Conservation (phyloP, 2,888 invertebrate genomes). For the Muscina levida region DNA sequence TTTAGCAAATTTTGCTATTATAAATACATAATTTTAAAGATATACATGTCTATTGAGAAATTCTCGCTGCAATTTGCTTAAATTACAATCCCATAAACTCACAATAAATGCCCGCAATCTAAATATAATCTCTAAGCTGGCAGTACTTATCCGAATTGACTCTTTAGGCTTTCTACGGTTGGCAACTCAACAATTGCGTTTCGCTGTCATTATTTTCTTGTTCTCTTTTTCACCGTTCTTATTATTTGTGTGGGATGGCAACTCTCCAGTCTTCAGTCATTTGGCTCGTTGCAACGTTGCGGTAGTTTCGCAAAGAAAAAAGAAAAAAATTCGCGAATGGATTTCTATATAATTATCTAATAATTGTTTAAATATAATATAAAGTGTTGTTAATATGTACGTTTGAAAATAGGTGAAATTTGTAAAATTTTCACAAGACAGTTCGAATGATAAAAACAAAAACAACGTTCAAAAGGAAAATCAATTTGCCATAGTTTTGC, state of each 20-base stretch:
- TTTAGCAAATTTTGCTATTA: too few relatives aligned
- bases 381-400: constrained; percentile 47
- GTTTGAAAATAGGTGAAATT: constrained; percentile 61
- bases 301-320: constrained; percentile 64
- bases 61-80: too few relatives aligned
- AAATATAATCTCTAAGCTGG: too few relatives aligned
- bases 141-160: too few relatives aligned
- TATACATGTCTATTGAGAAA: too few relatives aligned
- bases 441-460: background rate
- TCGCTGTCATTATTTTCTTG: too few relatives aligned
- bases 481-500: constrained; percentile 48
- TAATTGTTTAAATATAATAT: constrained; percentile 53
- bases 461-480: constrained; percentile 5
- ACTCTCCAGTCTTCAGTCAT: constrained; percentile 52
- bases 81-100: too few relatives aligned
- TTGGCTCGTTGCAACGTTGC: constrained; percentile 65
- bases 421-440: constrained; percentile 34
- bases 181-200: too few relatives aligned
- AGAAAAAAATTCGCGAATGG: constrained; percentile 56
- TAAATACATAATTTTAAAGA: too few relatives aligned
- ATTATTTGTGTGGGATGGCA: constrained; percentile 7
- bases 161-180: too few relatives aligned
- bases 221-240: too few relatives aligned
- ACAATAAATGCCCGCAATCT: too few relatives aligned
- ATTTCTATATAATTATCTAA: constrained; percentile 61